Conservation (phyloP, 2,113 vertebrate species). For the Meleagris gallopavo region DNA sequence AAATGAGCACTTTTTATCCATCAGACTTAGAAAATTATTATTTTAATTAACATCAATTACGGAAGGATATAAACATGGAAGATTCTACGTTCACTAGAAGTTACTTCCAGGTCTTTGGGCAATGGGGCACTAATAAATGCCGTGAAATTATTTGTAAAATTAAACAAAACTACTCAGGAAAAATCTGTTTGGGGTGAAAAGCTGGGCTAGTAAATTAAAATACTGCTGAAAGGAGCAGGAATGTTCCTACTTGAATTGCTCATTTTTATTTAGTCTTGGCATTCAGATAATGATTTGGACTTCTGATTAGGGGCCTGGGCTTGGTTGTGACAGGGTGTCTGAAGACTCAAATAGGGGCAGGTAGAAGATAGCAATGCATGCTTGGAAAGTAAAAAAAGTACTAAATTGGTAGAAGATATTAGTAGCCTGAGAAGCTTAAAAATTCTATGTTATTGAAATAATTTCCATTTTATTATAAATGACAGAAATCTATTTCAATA, state of each 20-base stretch:
- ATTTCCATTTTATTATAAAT: neutral
- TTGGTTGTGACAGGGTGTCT: neutral
- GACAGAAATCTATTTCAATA: neutral
- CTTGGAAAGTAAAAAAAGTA: neutral
- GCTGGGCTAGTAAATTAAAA: neutral
- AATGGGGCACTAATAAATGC: neutral
- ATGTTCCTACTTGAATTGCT: neutral
- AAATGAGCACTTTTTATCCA: accelerated
- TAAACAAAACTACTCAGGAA: neutral
- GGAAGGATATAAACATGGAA: neutral
- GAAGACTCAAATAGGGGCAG: neutral
- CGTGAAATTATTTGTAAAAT: neutral
- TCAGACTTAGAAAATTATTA: neutral
- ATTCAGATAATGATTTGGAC: neutral
- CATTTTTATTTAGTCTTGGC: neutral
- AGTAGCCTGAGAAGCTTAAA: neutral
- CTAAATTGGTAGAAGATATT: neutral
- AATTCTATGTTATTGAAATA: neutral
- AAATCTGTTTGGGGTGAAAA: neutral
- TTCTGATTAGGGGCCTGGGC: neutral
- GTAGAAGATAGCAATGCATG: neutral
- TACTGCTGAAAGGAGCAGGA: neutral
- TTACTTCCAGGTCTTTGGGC: neutral
- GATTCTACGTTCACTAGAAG: neutral
- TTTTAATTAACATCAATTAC: neutral